These are phyloP conservation scores for Pterostichus niger DNA, from an alignment of 2,888 invertebrate genomes.

Conservation along the genomic window DNA sequence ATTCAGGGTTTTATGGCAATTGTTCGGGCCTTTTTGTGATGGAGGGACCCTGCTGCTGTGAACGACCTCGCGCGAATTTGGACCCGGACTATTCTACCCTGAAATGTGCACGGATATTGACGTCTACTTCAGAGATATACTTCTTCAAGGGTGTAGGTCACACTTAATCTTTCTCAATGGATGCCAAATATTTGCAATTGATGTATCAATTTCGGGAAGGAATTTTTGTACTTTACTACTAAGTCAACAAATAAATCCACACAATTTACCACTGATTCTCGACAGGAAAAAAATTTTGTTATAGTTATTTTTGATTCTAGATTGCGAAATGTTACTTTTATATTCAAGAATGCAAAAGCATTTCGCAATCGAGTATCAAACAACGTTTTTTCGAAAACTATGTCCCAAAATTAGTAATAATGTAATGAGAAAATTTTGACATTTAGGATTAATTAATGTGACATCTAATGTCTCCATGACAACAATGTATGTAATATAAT, in stretches of 20 bases:
- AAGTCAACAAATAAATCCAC: neutral
- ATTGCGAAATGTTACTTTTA: too few species aligned
- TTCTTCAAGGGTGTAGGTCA: constrained; percentile 21
- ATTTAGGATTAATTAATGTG: too few species aligned
- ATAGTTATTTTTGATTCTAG: too few species aligned
- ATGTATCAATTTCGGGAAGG: constrained; percentile 27
- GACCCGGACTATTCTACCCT: neutral
- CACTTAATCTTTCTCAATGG: constrained; percentile 42
- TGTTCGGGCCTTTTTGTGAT: constrained; percentile 65
- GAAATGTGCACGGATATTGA: constrained; percentile 27
- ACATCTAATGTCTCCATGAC: too few species aligned
- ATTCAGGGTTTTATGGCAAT: constrained; percentile 65
- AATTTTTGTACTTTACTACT: neutral
- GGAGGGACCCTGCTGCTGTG: constrained; percentile 29
- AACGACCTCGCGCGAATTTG: constrained; percentile 22
- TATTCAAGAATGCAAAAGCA: too few species aligned
- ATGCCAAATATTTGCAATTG: constrained; percentile 46
- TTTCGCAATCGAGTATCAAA: too few species aligned
- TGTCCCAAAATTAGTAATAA: too few species aligned
- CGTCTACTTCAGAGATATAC: constrained; percentile 41
- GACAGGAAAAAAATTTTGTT: too few species aligned
- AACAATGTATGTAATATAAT: too few species aligned
- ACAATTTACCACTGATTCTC: too few species aligned
- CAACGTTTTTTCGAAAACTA: too few species aligned
- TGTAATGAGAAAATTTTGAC: too few species aligned